Evolutionary conservation across 2,797 vertebrate genomes (phyloP).

Genomic region (Sebastes matsubarae): DNA sequence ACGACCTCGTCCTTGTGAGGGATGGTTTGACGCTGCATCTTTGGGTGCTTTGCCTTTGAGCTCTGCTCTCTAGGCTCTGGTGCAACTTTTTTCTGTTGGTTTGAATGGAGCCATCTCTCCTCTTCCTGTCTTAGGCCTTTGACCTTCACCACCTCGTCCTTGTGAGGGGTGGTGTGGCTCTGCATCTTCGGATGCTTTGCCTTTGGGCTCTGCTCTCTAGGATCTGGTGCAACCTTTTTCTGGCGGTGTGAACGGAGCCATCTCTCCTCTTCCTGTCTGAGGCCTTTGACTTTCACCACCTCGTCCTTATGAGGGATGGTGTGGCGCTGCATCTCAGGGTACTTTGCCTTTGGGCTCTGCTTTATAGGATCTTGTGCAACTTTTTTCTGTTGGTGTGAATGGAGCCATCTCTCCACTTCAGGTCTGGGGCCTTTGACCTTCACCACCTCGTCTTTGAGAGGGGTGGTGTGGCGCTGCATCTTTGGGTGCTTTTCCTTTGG

Average conservation of each 20-base stretch:
- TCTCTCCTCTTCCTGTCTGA: too few species aligned
- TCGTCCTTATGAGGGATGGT: fast-evolving
- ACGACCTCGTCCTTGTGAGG: too few species aligned
- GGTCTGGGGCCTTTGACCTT: fast-evolving
- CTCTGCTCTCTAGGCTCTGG: too few species aligned
- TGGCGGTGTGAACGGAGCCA: fast-evolving
- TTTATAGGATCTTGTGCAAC: fast-evolving
- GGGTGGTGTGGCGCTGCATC: too few species aligned
- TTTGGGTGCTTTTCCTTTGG: fast-evolving
- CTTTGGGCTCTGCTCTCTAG: too few species aligned
- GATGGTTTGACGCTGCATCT: fast-evolving
- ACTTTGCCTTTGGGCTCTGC: too few species aligned
- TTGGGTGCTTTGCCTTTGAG: fast-evolving
- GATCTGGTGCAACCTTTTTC: too few species aligned
- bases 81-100: fast-evolving
- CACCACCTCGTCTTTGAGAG: fast-evolving
- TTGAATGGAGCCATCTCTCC: too few species aligned
- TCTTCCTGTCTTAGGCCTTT: too few species aligned
- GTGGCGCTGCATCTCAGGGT: fast-evolving
- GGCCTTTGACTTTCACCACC: too few species aligned
- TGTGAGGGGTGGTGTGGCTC: fast-evolving
- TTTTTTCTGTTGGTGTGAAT: fast-evolving
- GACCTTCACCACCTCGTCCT: too few species aligned
- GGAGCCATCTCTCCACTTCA: too few species aligned
- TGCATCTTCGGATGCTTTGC: fast-evolving